Evolutionary conservation across 2,113 vertebrate species (phyloP), one percentile per base, ranked within the genome.

Genomic region (Aphelocoma coerulescens): DNA sequence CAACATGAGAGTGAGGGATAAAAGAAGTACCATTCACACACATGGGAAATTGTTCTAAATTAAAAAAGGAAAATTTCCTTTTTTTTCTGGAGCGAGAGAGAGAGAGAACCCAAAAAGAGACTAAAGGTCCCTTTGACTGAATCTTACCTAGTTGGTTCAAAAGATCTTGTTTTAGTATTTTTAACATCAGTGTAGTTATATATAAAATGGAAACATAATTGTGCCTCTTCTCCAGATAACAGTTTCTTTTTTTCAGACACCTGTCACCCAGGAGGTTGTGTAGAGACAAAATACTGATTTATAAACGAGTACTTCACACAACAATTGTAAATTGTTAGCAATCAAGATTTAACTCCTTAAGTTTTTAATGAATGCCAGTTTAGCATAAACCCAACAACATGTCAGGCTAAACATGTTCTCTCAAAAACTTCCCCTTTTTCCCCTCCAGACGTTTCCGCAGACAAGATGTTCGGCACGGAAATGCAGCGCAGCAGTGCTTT

Each of bases 391-490:
- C 48, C 2, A 89, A 55, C 52, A 92, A 69, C 32, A 52, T 32
- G 35, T 58, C n/a, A 82, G 92, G 23, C 21, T 65, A 35, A 95
- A 41, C 6, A 4, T 35, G 7, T 68, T 92, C 18, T 57, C 87
- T 68, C 48, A 88, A 89, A 43, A 39, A 28, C 43, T 68, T 74
- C 13, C 9, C 5, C 79, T 85, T 91, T 62, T 95, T 92, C 86
- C 97, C 33, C 27, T 84, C 51, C 93, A 98, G 99, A 96, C 98
- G 99, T 63, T 99, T 99, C 98, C 99, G 99, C 95, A 98, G 99
- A 92, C 99, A 99, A 93, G 99, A 99, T 48, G 98, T 99, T 94
- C 99, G 99, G 76, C 99, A 99, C 51, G 99, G 99, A 87, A 99
- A 99, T 87, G 99, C 99, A 5, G 98, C 98, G 9, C 99, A 99